phyloP scores from a whole-genome alignment of 2,888 invertebrate genomes.

The Labia minor region DNA sequence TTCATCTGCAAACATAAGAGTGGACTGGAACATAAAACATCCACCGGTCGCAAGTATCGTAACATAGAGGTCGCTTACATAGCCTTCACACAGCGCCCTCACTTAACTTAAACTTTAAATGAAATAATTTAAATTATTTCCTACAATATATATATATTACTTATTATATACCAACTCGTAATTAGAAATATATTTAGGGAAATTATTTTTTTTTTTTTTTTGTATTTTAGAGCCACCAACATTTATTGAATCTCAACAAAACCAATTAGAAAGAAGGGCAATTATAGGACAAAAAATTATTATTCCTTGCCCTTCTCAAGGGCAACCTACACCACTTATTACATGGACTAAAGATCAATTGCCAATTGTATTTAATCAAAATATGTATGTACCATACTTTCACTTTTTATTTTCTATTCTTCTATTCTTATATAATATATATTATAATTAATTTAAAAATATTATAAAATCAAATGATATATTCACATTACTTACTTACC shows the following conservation, averaged over 20 bases:
- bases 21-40: too few species aligned
- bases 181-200: too few species aligned
- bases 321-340: constrained; percentile 38
- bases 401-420: neutral
- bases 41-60: too few species aligned
- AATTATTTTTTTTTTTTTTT: neutral
- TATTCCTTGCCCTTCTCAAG: constrained; percentile 37
- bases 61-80: too few species aligned
- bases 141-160: too few species aligned
- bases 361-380: constrained; percentile 30
- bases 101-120: too few species aligned
- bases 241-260: constrained; percentile 15
- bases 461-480: too few species aligned
- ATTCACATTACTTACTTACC: neutral
- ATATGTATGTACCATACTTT: constrained; percentile 20
- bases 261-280: constrained; percentile 23
- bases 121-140: too few species aligned
- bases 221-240: constrained; percentile 23
- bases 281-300: constrained; percentile 32
- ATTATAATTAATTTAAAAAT: neutral
- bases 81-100: too few species aligned
- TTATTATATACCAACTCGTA: too few species aligned
- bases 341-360: constrained; percentile 39
- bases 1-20: too few species aligned
- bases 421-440: neutral